Evolutionary conservation across 1,140 invertebrate species (phyloP).

Genomic region (Microplitis mediator): DNA sequence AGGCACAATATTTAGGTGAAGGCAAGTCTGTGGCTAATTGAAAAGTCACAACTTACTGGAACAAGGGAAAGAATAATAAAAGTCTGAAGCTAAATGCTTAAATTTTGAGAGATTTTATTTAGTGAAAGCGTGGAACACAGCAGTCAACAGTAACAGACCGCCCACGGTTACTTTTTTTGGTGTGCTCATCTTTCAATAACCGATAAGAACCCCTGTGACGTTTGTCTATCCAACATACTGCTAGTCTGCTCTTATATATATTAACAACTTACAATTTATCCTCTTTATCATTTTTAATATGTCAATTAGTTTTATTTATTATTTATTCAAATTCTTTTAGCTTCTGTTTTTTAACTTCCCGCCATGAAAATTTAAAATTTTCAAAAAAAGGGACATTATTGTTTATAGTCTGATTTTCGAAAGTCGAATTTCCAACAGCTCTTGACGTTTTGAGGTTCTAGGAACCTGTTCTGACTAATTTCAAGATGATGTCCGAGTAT

Average conservation of each 20-base stretch:
- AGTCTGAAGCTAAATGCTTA: neutral
- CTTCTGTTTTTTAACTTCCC: too few species aligned
- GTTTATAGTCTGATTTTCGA: too few species aligned
- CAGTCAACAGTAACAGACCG: conserved; percentile 7
- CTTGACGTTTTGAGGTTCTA: too few species aligned
- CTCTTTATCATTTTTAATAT: too few species aligned
- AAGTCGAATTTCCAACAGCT: too few species aligned
- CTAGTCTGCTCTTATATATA: neutral
- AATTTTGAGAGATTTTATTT: conserved; percentile 14
- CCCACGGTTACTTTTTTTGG: neutral
- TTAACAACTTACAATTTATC: neutral
- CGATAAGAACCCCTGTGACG: neutral
- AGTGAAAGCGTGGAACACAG: conserved; percentile 20
- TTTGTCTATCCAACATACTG: neutral
- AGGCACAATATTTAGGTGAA: conserved; percentile 57
- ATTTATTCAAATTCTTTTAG: too few species aligned
- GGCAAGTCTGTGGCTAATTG: conserved; percentile 56
- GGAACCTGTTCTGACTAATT: too few species aligned
- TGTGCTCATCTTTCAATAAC: neutral
- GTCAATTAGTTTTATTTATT: too few species aligned
- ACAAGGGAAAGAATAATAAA: neutral
- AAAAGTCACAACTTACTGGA: conserved; percentile 40
- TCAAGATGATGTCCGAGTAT: too few species aligned
- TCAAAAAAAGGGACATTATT: too few species aligned
- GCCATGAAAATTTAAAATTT: too few species aligned